Evolutionary conservation across 2,113 vertebrate species (phyloP).

Genomic region (Phrynosoma platyrhinos): DNA sequence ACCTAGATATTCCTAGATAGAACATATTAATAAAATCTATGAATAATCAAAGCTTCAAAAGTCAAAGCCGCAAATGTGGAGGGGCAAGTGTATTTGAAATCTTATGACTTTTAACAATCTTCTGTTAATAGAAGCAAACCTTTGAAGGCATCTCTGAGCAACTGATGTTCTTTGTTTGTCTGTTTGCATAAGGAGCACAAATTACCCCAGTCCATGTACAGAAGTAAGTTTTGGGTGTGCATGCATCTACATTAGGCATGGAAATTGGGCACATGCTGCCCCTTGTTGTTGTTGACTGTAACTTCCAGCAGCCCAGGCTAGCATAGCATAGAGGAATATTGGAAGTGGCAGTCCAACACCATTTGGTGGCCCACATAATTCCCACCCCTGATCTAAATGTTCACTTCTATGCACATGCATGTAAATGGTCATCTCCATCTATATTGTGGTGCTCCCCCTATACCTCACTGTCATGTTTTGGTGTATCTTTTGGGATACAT

Average conservation of each 20-base stretch:
- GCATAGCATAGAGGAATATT: no score
- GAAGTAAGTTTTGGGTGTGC: not conserved
- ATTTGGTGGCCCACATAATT: no score
- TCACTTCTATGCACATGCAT: no score
- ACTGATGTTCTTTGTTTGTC: not conserved
- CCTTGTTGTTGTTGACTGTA: not conserved
- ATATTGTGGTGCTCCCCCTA: not conserved
- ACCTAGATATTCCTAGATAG: no score
- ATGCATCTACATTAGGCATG: not conserved
- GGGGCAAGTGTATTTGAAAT: not conserved
- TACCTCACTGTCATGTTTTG: not conserved
- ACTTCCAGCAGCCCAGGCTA: not conserved
- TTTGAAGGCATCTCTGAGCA: not conserved
- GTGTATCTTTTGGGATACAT: not conserved
- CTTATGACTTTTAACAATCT: not conserved
- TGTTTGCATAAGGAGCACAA: not conserved
- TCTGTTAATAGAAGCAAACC: conserved; percentile 2
- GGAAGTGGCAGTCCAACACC: no score
- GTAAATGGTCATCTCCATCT: not conserved
- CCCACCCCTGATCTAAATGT: no score
- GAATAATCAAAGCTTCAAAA: no score
- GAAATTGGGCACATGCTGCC: no score
- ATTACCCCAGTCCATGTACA: not conserved
- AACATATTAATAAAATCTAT: no score
- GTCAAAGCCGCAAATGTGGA: no score